phyloP scores from a whole-genome alignment of 2,888 invertebrate genomes.

The Gisinianus flammeolus region DNA sequence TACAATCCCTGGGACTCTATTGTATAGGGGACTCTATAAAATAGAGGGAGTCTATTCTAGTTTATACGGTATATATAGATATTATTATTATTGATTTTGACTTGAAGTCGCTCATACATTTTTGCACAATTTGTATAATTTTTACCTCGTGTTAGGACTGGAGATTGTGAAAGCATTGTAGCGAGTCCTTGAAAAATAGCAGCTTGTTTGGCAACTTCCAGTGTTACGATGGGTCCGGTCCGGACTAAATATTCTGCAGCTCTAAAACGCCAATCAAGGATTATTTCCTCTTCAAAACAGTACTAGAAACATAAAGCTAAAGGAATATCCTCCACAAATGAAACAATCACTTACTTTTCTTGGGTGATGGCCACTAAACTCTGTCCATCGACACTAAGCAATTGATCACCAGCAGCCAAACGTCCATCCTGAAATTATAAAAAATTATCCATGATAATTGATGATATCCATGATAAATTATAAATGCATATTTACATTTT shows the following conservation, averaged over 20 bases:
- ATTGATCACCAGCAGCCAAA: constrained; percentile 94
- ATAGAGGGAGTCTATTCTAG: too few relatives aligned
- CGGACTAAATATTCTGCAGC: constrained; percentile 95
- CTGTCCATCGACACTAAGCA: constrained; percentile 95
- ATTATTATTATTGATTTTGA: neutral
- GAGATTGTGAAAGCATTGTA: constrained; percentile 83
- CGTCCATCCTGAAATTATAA: constrained; percentile 76
- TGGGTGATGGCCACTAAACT: constrained; percentile 81
- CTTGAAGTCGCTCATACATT: neutral
- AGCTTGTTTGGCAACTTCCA: constrained; percentile 97
- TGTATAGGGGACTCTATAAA: too few relatives aligned
- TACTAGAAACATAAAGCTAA: neutral
- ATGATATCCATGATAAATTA: too few relatives aligned
- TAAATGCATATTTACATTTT: too few relatives aligned
- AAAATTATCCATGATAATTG: too few relatives aligned
- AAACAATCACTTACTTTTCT: constrained; percentile 67
- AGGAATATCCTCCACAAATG: neutral
- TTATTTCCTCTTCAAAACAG: neutral
- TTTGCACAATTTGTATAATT: neutral
- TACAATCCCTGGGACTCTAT: neutral
- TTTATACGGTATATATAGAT: too few relatives aligned
- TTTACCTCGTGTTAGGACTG: constrained; percentile 73
- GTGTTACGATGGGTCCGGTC: constrained; percentile 89
- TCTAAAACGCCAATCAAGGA: constrained; percentile 63
- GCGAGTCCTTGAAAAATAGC: constrained; percentile 96